Evolutionary conservation across 2,888 invertebrate species (phyloP).

Genomic region (Diadromus collaris): DNA sequence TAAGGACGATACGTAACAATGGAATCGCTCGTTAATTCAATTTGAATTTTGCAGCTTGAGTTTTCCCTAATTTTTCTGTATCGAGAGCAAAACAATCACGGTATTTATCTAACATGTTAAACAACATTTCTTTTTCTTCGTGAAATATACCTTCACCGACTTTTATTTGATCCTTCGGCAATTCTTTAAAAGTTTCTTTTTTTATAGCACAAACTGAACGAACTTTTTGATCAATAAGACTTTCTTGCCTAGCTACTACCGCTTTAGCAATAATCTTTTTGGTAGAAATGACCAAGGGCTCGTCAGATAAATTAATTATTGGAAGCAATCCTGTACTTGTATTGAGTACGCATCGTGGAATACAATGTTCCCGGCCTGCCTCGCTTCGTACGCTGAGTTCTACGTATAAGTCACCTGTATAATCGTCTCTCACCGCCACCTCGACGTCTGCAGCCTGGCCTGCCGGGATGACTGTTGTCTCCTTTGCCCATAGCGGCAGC

Average conservation of each 20-base stretch:
- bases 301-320: slow-evolving; percentile 33
- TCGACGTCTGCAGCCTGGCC: slow-evolving; percentile 61
- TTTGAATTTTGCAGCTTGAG: background rate
- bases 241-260: background rate
- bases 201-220: no score
- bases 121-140: background rate
- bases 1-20: slow-evolving; percentile 40
- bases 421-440: slow-evolving; percentile 54
- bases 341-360: slow-evolving; percentile 39
- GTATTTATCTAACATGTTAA: slow-evolving; percentile 24
- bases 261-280: slow-evolving; percentile 14
- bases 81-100: slow-evolving; percentile 29
- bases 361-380: slow-evolving; percentile 28
- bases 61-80: slow-evolving; percentile 19
- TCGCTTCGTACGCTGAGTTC: slow-evolving; percentile 46
- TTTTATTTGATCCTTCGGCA: slow-evolving; percentile 19
- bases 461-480: slow-evolving; percentile 55
- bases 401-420: slow-evolving; percentile 50
- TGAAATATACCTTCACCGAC: background rate
- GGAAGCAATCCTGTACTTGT: slow-evolving; percentile 11
- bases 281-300: background rate
- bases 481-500: slow-evolving; percentile 33
- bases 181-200: background rate
- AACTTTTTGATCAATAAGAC: no score
- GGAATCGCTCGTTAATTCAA: slow-evolving; percentile 11